Conservation (phyloP, 2,113 vertebrate genomes). For the Poeciliopsis prolifica region DNA sequence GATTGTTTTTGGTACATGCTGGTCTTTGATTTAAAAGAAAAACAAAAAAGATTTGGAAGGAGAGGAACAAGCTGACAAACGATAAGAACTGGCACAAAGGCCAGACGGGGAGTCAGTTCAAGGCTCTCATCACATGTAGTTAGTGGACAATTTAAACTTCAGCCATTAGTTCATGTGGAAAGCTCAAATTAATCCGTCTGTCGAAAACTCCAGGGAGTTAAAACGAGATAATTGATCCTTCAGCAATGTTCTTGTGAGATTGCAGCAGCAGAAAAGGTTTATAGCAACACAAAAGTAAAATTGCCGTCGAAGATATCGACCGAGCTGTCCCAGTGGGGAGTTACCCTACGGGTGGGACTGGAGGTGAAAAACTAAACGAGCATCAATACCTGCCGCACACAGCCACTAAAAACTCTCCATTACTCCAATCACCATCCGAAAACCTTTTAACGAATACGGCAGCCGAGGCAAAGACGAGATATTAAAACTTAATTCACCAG, state of each 20-base stretch:
- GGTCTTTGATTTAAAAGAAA: constrained; percentile 12
- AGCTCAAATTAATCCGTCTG: constrained; percentile 3
- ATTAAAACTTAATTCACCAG: constrained; percentile 49
- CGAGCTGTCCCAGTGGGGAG: constrained; percentile 29
- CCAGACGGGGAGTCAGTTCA: constrained; percentile 6
- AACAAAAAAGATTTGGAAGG: constrained; percentile 27
- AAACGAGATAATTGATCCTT: neutral
- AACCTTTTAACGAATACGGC: constrained; percentile 33
- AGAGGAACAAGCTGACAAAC: constrained; percentile 30
- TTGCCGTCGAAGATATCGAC: constrained; percentile 48
- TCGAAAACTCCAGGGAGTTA: neutral
- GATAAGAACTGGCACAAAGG: constrained; percentile 41
- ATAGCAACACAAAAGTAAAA: constrained; percentile 30
- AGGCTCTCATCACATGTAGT: neutral
- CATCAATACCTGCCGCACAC: constrained; percentile 37
- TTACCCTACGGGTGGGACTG: constrained; percentile 1
- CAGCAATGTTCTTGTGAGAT: constrained; percentile 11
- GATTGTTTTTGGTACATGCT: constrained; percentile 49
- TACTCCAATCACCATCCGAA: constrained; percentile 24
- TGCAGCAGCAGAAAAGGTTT: constrained; percentile 24
- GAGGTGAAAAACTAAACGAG: constrained; percentile 34
- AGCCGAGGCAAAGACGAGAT: constrained; percentile 31
- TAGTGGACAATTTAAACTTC: neutral
- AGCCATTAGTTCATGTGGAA: neutral
- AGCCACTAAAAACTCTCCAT: constrained; percentile 4